These are phyloP conservation scores for Cetonia aurata DNA, from an alignment of 2,888 invertebrate species.

Conservation along the genomic window DNA sequence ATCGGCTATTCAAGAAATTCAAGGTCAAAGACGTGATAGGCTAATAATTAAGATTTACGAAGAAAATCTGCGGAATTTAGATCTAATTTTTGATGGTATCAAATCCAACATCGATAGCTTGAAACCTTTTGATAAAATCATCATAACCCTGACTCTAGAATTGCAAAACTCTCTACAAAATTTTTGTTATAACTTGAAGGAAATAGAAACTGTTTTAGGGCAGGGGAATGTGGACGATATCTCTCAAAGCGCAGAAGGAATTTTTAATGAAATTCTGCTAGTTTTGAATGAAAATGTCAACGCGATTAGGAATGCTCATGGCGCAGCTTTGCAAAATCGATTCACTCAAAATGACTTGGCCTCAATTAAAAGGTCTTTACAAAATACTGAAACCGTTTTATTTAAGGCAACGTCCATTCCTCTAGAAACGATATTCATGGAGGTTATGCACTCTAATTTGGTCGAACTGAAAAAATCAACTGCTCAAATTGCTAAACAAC, in stretches of 20 bases:
- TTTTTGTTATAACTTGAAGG: slow-evolving; percentile 26
- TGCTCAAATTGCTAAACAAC: slow-evolving; percentile 24
- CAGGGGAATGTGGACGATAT: slow-evolving; percentile 40
- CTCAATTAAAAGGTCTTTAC: slow-evolving; percentile 6
- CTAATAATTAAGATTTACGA: slow-evolving; percentile 6
- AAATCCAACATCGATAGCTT: slow-evolving; percentile 6
- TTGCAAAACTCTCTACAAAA: slow-evolving; percentile 42
- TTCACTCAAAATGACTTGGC: slow-evolving; percentile 25
- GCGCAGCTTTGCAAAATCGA: slow-evolving; percentile 16
- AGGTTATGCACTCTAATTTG: slow-evolving; percentile 38
- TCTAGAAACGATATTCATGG: slow-evolving; percentile 40
- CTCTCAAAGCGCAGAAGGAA: neutral
- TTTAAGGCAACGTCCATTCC: slow-evolving; percentile 38
- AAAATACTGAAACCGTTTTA: slow-evolving; percentile 8
- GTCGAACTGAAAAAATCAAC: slow-evolving; percentile 33
- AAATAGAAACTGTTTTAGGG: slow-evolving; percentile 37
- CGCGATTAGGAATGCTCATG: slow-evolving; percentile 7
- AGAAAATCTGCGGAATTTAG: slow-evolving; percentile 10
- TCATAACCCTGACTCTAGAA: slow-evolving; percentile 36
- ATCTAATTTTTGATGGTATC: slow-evolving; percentile 17
- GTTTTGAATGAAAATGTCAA: slow-evolving; percentile 14
- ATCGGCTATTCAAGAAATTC: slow-evolving; percentile 37
- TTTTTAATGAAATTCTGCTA: slow-evolving; percentile 19
- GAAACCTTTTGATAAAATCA: slow-evolving; percentile 40
- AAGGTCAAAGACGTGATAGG: slow-evolving; percentile 29